Evolutionary conservation across 2,888 invertebrate species (phyloP), one percentile per base, ranked within the genome.

Genomic region (Lepidonotus clava): DNA sequence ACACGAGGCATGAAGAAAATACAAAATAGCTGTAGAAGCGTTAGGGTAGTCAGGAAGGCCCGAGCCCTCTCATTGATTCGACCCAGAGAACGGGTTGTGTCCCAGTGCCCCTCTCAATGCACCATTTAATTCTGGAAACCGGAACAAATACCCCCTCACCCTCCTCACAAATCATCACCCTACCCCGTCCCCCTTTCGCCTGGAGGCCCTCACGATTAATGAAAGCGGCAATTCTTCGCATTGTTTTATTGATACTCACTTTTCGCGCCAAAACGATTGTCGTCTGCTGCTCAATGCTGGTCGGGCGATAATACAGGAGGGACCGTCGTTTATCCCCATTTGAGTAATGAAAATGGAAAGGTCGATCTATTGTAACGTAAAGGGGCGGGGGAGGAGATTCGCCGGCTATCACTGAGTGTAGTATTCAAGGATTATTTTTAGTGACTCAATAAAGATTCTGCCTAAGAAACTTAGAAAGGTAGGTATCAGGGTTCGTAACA

Each of bases 301-400:
- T 61, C 24, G 61, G 61, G 24, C 61, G n/a, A 61, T 61, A 28
- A 32, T 61, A 24, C 71, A 38, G 71, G 36, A 71, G 4, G 71
- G n/a, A n/a, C 71, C 36, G 14, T 38, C 71, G 14, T 38, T 34
- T 36, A 71, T 38, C 71, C 38, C 71, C 71, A 71, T 71, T 71
- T 71, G 71, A 71, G 71, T 71, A 71, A 71, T 71, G 71, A 71
- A 71, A 71, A 71, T 71, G 71, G 71, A 71, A 38, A 11, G n/a
- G 71, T 18, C 71, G 71, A 71, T 71, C 36, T 71, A 71, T 71
- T 71, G 38, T n/a, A n/a, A n/a, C n/a, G n/a, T n/a, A n/a, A n/a
- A n/a, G n/a, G 34, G 71, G 71, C 21, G 24, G 14, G 18, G 24
- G 4, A 34, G 71, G 38, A 38, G 71, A 34, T 11, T 18, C 34